These are phyloP conservation scores for Ferrisia virgata DNA, from an alignment of 2,888 invertebrate genomes.

Conservation along the genomic window DNA sequence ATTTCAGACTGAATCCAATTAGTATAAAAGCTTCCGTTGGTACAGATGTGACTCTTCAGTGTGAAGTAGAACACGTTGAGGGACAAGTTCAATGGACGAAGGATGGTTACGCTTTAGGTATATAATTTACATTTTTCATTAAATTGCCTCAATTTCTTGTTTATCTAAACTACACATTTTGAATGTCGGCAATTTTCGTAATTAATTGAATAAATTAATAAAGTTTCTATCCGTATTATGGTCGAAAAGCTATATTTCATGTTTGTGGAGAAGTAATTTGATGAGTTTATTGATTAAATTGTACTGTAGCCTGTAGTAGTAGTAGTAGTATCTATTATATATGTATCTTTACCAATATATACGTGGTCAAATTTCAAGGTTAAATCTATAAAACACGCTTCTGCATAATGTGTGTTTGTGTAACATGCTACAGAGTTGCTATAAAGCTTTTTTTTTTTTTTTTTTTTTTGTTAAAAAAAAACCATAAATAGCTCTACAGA, in stretches of 20 bases:
- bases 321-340: background rate
- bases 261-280: background rate
- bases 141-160: background rate
- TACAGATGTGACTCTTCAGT: conserved; percentile 82
- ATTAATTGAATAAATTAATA: conserved; percentile 26
- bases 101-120: conserved; percentile 92
- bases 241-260: background rate
- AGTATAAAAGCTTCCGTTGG: conserved; percentile 88
- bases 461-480: too few relatives aligned
- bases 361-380: background rate
- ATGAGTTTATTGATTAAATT: background rate
- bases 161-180: background rate
- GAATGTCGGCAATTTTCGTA: background rate
- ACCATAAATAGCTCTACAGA: too few relatives aligned
- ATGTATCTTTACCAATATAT: background rate
- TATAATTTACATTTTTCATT: conserved; percentile 50
- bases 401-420: background rate
- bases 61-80: conserved; percentile 80
- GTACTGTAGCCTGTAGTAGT: too few relatives aligned
- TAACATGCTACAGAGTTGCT: background rate
- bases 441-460: too few relatives aligned
- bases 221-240: background rate
- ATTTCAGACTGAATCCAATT: conserved; percentile 86
- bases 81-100: conserved; percentile 96
- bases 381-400: background rate